Base-by-base conservation (phyloP, 1,140 invertebrate species). In the Bombus haemorrhoidalis region DNA sequence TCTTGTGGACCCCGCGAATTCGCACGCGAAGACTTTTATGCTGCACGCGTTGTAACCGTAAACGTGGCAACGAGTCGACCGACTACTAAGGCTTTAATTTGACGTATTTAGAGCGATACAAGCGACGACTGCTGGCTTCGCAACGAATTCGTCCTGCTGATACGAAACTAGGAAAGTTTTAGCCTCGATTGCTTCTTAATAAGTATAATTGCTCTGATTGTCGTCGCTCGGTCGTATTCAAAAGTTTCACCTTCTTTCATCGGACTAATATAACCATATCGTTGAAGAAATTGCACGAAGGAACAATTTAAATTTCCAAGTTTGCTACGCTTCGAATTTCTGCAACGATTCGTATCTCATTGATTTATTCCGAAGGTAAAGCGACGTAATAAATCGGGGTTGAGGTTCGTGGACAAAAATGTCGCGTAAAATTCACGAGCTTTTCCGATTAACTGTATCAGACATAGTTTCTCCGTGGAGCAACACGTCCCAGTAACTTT, bases 161-260 rank as follows among this genome's bases (percentile, higher is more conserved):
- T 66, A 73, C 13, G 73, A 57, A 89, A 84, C 43, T 32, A 57
- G 64, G 32, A 57, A 87, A 89, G 72, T 85, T 85, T 73, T 18
- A 28, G 10, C 59, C 47, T 32, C 15, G 34, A n/a, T 34, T 53
- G 32, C 62, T 76, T 71, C 71, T 34, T 80, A 66, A 73, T 85
- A 81, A 85, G 81, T 85, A 87, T 80, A 47, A 85, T 85, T 59
- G 66, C 39, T 39, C 34, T 18, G 69, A 87, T 85, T 72, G 79
- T 72, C 37, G 28, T 84, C 71, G 69, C 81, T 74, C 37, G 34
- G 34, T 59, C n/a, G 47, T 53, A 57, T 53, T 71, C 41, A 1
- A 18, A 75, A 89, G 68, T 89, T 88, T 88, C 57, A 43, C 43
- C 28, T 66, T 62, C 85, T 53, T 43, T 53, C 47, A 34, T 64